These are phyloP conservation scores for Micrasema longulum DNA, from an alignment of 1,140 invertebrate genomes.

Conservation along the genomic window DNA sequence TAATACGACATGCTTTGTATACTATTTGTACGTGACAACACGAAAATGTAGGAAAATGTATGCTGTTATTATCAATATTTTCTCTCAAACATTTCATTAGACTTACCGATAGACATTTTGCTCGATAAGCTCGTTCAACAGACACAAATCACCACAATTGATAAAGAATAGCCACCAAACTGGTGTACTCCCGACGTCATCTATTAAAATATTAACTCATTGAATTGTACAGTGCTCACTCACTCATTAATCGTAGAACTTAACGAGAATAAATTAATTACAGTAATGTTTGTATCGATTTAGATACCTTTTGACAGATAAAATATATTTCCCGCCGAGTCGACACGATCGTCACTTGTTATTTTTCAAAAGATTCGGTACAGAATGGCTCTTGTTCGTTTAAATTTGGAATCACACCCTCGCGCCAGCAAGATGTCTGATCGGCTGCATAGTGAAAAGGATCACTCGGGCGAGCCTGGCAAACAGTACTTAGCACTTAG, in stretches of 20 bases:
- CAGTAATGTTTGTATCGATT: background rate
- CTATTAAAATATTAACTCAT: constrained; percentile 38
- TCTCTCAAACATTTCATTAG: background rate
- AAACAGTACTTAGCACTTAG: background rate
- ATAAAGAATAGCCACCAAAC: constrained; percentile 22
- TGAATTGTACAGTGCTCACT: constrained; percentile 27
- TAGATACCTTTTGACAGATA: constrained; percentile 19
- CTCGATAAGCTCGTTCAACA: constrained; percentile 20
- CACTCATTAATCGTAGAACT: background rate
- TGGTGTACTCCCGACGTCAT: constrained; percentile 26
- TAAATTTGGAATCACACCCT: constrained; percentile 41
- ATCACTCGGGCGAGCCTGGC: background rate
- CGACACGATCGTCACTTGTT: constrained; percentile 27
- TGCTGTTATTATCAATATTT: background rate
- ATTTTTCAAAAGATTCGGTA: constrained; percentile 32
- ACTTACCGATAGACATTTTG: constrained; percentile 53
- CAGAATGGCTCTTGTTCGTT: constrained; percentile 25
- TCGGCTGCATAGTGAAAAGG: constrained; percentile 28
- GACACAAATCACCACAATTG: constrained; percentile 37
- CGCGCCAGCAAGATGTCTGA: constrained; percentile 37
- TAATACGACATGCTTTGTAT: background rate
- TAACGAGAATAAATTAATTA: background rate
- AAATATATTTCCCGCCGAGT: constrained; percentile 21
- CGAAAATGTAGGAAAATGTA: constrained; percentile 1
- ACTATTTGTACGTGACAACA: background rate